These are phyloP conservation scores for Torymus aiolomorphi DNA, from an alignment of 2,888 invertebrate genomes.

Conservation along the genomic window DNA sequence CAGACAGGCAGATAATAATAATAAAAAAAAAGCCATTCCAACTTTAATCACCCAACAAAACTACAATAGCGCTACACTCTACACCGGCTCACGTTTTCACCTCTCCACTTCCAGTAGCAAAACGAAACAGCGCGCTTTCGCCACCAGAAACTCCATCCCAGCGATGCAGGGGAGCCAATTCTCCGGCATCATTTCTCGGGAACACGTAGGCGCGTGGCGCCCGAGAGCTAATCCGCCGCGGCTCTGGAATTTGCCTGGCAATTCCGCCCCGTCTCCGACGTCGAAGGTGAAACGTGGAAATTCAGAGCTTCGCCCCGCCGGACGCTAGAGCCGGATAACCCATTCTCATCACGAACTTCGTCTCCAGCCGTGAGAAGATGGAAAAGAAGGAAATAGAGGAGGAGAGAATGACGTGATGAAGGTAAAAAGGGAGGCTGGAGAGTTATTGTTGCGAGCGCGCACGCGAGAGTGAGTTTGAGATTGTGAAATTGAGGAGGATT, in stretches of 20 bases:
- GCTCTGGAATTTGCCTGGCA: conserved; percentile 60
- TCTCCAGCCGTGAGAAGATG: conserved; percentile 57
- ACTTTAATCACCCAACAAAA: too few relatives aligned
- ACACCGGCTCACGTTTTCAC: too few relatives aligned
- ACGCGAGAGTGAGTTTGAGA: too few relatives aligned
- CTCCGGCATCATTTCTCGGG: conserved; percentile 19
- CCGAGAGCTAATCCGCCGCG: conserved; percentile 56
- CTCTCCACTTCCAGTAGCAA: too few relatives aligned
- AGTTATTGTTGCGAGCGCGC: too few relatives aligned
- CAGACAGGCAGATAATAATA: too few relatives aligned
- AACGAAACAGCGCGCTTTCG: too few relatives aligned
- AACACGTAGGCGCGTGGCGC: conserved; percentile 44
- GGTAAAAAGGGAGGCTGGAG: neutral
- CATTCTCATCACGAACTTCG: conserved; percentile 66
- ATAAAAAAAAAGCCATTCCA: too few relatives aligned
- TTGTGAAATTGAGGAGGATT: too few relatives aligned
- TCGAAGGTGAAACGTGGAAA: conserved; percentile 62
- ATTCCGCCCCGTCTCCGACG: conserved; percentile 39
- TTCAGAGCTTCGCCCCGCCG: conserved; percentile 44
- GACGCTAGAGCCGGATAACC: conserved; percentile 62
- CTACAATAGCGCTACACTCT: too few relatives aligned
- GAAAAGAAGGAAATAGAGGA: conserved; percentile 34
- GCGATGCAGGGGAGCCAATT: neutral
- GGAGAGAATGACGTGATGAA: conserved; percentile 23
- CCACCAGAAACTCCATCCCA: too few relatives aligned